These are phyloP conservation scores for Oxyruncus cristatus DNA, from an alignment of 2,113 vertebrate genomes.

Conservation along the genomic window DNA sequence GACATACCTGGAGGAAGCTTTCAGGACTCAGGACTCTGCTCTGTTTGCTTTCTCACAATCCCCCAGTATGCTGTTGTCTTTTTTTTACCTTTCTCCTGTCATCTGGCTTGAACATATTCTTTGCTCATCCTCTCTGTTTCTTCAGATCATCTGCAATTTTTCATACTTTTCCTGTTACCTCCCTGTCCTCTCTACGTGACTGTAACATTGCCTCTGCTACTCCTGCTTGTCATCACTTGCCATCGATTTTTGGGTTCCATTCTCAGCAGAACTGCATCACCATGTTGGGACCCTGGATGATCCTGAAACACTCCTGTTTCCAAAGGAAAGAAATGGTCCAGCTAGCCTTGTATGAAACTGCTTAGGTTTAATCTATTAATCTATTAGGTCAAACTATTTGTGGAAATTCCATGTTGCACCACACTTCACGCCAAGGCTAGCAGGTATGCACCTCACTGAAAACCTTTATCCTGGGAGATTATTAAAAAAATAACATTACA, in stretches of 20 bases:
- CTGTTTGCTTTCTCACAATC: neutral
- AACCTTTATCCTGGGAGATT: neutral
- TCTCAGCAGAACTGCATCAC: neutral
- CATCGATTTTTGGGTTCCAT: neutral
- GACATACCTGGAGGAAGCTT: neutral
- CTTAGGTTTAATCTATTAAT: neutral
- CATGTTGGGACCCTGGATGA: neutral
- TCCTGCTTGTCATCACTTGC: neutral
- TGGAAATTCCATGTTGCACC: neutral
- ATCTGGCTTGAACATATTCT: neutral
- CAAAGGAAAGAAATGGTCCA: neutral
- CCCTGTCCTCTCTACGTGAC: neutral
- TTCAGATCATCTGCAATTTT: neutral
- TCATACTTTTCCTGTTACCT: neutral
- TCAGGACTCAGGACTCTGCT: neutral
- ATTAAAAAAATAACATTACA: neutral
- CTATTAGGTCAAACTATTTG: neutral
- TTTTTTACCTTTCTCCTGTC: neutral
- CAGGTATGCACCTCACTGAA: neutral
- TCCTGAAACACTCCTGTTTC: neutral
- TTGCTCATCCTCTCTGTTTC: accelerated
- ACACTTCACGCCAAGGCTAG: neutral
- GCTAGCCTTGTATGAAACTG: neutral
- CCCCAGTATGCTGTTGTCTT: accelerated
- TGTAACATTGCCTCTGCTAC: neutral